phyloP scores from a whole-genome alignment of 2,888 invertebrate genomes.

The Mesorhabditis sp. region DNA sequence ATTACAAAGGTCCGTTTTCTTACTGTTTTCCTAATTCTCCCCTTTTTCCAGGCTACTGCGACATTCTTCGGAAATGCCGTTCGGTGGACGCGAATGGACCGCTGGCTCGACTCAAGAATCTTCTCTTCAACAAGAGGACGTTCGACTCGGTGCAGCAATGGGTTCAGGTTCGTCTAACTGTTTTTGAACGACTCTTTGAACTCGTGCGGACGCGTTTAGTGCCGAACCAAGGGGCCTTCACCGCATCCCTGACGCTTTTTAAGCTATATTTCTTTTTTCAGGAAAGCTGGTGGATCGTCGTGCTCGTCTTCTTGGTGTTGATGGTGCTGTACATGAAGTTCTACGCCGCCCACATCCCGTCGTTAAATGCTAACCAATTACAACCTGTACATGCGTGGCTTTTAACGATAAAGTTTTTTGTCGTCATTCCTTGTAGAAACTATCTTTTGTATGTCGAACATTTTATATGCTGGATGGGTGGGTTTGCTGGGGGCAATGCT shows the following conservation, averaged over 20 bases:
- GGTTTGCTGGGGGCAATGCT: no score
- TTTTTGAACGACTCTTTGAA: not conserved
- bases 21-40: not conserved
- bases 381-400: no score
- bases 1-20: constrained; percentile 68
- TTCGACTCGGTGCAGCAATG: constrained; percentile 50
- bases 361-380: constrained; percentile 87
- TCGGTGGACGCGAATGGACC: constrained; percentile 98
- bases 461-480: no score
- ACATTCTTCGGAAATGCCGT: constrained; percentile 96
- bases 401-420: no score
- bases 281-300: constrained; percentile 91
- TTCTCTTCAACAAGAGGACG: constrained; percentile 50
- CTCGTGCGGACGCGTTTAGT: not conserved
- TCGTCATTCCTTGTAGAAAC: no score
- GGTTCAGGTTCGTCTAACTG: constrained; percentile 29
- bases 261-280: constrained; percentile 42
- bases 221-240: no score
- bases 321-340: constrained; percentile 99
- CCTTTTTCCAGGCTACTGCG: constrained; percentile 79
- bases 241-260: no score
- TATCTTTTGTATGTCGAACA: no score
- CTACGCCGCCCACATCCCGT: constrained; percentile 98
- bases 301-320: constrained; percentile 83
- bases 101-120: constrained; percentile 79